These are phyloP conservation scores for Patagioenas fasciata DNA, from an alignment of 2,113 vertebrate genomes.

Conservation along the genomic window DNA sequence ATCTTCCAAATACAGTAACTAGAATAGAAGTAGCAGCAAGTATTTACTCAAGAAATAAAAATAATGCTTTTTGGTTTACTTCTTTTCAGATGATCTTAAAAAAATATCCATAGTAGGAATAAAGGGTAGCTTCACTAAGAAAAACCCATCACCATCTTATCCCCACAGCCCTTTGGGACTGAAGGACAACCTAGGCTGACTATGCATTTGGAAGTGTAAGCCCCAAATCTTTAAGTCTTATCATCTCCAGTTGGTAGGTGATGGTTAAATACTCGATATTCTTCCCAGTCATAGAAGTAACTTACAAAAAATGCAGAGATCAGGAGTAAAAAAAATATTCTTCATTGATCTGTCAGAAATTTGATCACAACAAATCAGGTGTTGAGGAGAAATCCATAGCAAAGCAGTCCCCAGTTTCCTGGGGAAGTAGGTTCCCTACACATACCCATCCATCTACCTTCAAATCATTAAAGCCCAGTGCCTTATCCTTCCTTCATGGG, in stretches of 20 bases:
- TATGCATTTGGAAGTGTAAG: not conserved
- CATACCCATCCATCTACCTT: not conserved
- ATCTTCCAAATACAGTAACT: not conserved
- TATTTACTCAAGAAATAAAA: not conserved
- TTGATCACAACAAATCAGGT: not conserved
- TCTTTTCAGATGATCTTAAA: not conserved
- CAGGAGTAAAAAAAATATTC: not conserved
- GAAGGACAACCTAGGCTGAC: not conserved
- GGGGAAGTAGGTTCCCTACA: not conserved
- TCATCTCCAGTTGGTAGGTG: not conserved
- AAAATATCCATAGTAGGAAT: not conserved
- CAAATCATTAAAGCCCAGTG: not conserved
- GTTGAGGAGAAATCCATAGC: not conserved
- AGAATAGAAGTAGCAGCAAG: not conserved
- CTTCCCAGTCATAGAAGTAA: not conserved
- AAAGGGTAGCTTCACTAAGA: not conserved
- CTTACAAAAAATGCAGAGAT: not conserved
- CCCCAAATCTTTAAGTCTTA: not conserved
- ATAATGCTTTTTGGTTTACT: not conserved
- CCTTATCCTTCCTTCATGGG: not conserved
- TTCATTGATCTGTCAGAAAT: not conserved
- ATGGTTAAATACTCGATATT: not conserved
- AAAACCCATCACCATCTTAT: not conserved
- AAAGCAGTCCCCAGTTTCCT: not conserved
- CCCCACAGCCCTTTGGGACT: not conserved